Percentiles rank a stretch among this genome's conserved stretches.
phyloP scores from a whole-genome alignment of 92 coral and sea anemone species.

The Epizoanthus scotinus region DNA sequence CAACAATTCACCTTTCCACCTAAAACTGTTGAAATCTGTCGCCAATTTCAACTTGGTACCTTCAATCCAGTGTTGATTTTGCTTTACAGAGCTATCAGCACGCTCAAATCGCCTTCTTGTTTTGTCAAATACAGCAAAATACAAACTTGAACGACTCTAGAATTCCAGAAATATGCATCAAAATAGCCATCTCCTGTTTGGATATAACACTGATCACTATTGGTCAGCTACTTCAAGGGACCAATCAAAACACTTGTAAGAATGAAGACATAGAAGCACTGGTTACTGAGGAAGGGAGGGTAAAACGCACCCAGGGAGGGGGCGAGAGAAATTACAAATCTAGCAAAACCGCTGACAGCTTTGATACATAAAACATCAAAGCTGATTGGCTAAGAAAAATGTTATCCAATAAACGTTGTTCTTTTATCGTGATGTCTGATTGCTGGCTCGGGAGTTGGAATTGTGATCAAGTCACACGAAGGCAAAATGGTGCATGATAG shows the following conservation, averaged over 20 bases:
- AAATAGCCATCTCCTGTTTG: constrained; percentile 8
- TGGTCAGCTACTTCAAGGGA: not conserved
- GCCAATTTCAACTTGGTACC: not conserved
- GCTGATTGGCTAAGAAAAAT: constrained; percentile 2
- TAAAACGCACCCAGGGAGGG: too few species aligned
- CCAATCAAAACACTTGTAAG: constrained; percentile 32
- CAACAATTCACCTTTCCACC: not conserved
- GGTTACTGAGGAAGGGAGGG: not conserved
- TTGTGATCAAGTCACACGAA: not conserved
- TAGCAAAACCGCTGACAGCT: constrained; percentile 5
- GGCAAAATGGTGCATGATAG: constrained; percentile 85
- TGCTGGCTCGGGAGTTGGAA: constrained; percentile 23
- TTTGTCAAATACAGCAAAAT: not conserved
- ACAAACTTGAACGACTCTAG: not conserved
- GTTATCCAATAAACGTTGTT: constrained; percentile 11
- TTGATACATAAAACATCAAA: not conserved
- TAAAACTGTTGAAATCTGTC: not conserved
- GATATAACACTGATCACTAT: constrained; percentile 10
- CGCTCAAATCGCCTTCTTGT: not conserved
- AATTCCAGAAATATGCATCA: constrained; percentile 10
- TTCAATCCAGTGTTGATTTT: not conserved
- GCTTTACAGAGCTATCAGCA: not conserved
- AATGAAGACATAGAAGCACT: not conserved
- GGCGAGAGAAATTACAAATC: not conserved
- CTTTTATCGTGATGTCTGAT: not conserved